Evolutionary conservation across 2,888 invertebrate genomes (phyloP), one percentile per base, ranked within the genome.

Genomic region (Melinopterus prodromus): DNA sequence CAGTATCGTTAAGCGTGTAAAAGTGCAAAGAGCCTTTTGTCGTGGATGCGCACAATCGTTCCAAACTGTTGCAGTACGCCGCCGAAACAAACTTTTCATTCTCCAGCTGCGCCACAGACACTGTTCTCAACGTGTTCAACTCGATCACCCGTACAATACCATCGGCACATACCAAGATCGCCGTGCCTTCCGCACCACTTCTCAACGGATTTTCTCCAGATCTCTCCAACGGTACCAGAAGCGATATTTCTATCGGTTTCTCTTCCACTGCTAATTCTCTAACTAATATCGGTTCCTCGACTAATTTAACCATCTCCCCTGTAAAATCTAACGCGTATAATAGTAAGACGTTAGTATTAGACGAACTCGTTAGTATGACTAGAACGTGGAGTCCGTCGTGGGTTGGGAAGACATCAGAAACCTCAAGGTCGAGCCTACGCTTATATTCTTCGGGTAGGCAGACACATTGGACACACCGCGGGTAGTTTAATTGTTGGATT

Each of bases 41-140:
- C 0, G 97, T 96, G 71, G 96, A 95, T 1, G 94, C 95, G 88
- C 97, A 97, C 38, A 98, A 90, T 76, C 97, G 92, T 86, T 98
- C 97, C 80, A 97, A 92, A 90, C 97, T 96, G 80, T 95, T 95
- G 88, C 97, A 97, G 88, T 96, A 97, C 0, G 95, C 94, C 1
- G 95, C 95, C 0, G 97, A 95, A 14, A 96, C 93, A 86, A 97
- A 97, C 86, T 93, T 93, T 72, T 93, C 93, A 70, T 92, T 92
- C 0, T 94, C 93, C 69, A 94, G 92, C 83, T 92, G 91, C 37
- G 95, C 94, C 82, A 93, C 92, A 0, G 94, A 93, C 6, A 95
- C 89, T 5, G 92, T 91, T 83, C 92, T 92, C 83, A 97, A 92
- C 77, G 94, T 93, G n/a, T 92, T 91, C 71, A 97, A 88, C 69